Percentiles rank a stretch among this genome's conserved stretches.
Conservation (phyloP, 2,888 invertebrate species). For the Coenonympha glycerion region DNA sequence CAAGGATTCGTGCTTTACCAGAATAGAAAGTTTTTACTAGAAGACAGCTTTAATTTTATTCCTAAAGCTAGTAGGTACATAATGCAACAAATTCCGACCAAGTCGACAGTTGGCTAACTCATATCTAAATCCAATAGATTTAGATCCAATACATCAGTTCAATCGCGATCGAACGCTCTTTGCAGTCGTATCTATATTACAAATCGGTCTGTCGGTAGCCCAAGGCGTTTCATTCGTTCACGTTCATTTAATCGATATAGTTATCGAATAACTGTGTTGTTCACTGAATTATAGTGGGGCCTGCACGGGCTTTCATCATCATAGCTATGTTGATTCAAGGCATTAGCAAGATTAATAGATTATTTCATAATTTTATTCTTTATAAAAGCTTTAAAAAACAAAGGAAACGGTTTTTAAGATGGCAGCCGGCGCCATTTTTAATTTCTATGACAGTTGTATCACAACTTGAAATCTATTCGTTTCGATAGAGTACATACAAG, state of each 20-base stretch:
- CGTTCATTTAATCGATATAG: constrained; percentile 30
- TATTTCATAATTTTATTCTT: background rate
- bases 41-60: too few species aligned
- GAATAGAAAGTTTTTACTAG: too few species aligned
- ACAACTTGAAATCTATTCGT: too few species aligned
- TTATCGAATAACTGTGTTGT: constrained; percentile 31
- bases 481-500: too few species aligned
- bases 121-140: constrained; percentile 21
- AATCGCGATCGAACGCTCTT: constrained; percentile 22
- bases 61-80: too few species aligned
- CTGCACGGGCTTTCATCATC: constrained; percentile 5
- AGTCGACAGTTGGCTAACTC: constrained; percentile 7
- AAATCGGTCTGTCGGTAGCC: constrained; percentile 51
- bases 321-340: too few species aligned
- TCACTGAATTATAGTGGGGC: constrained; percentile 15
- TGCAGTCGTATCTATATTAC: constrained; percentile 37
- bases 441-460: too few species aligned
- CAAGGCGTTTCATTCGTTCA: constrained; percentile 39
- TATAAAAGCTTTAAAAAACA: background rate
- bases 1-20: too few species aligned
- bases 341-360: too few species aligned
- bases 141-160: constrained; percentile 24
- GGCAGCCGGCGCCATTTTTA: too few species aligned
- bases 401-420: too few species aligned
- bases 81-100: constrained; percentile 13